Base-by-base conservation (phyloP, 2,113 vertebrate species). In the Heterotis niloticus region DNA sequence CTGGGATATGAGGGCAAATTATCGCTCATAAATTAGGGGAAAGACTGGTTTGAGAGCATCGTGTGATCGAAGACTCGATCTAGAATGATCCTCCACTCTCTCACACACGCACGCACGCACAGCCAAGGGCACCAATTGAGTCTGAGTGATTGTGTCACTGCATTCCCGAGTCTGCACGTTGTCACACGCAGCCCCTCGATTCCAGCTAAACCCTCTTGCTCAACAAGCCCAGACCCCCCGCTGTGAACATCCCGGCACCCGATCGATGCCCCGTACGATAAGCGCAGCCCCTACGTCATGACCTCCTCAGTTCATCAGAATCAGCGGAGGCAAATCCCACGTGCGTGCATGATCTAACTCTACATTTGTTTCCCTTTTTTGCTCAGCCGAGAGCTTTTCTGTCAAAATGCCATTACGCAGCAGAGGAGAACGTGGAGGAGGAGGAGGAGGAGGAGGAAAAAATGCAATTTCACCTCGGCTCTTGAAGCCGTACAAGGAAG, bases 321-420 rank as follows among this genome's bases (percentile, higher is more conserved):
- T 95, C 93, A 91, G 93, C 93, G 93, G 88, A 93, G 93, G 94
- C 83, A 89, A 94, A 93, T 93, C 92, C 87, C 84, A 91, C 91
- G 81, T 88, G 80, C 86, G 88, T 92, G 90, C 85, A 88, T 82
- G 81, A 91, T 88, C 81, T 87, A 74, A 80, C 54, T 86, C 87
- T 82, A 85, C 83, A 88, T 84, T 90, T 72, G 66, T 88, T 90
- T 90, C 83, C 88, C 81, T 54, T 44, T 44, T 44, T 84, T 85
- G 88, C 89, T 84, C 80, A 84, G 90, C 88, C 90, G 85, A 84
- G 69, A 85, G 84, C 75, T 85, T 76, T 84, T 92, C 91, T 87
- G 87, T 90, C 86, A 90, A 92, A 92, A 90, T 85, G 80, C 79
- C 88, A 88, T 82, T 87, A 80, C 87, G 79, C 77, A 65, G 76